Base-by-base conservation (phyloP, 2,888 invertebrate genomes). In the Sabatieria punctata region DNA sequence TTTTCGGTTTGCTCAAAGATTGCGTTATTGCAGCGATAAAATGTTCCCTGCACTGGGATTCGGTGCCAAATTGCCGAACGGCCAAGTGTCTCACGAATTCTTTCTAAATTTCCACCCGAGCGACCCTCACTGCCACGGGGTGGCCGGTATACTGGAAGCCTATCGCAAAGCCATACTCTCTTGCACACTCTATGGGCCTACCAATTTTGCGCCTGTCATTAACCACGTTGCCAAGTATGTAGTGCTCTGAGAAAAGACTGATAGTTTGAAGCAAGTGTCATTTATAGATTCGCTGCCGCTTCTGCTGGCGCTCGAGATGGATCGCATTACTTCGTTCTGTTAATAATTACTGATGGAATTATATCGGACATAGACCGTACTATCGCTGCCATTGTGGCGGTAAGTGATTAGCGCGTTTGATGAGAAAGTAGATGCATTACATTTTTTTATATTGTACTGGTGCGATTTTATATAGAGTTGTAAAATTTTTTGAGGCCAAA, bases 281-380 rank as follows among this genome's bases (percentile, higher is more conserved):
- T 8, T 6, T 38, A 6, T 6, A 19, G 11, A 21, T 30, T 30
- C 30, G 8, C 8, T 11, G 8, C 8, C 30, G 53, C 55, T 8
- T 41, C 43, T 2, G 39, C 42, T n/a, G 43, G 44, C n/a, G 51
- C 48, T 15, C 24, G 41, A 11, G 51, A 52, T 38, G 54, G 58
- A 8, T 38, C 38, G 11, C 38, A 71, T 52, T 75, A 75, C 57
- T 74, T 74, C 63, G 72, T 76, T 45, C 65, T 76, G 36, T 67
- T 76, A 37, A 76, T 76, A 46, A 68, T 76, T 41, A 76, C 76
- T 1, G 76, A 76, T 60, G 76, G 75, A 8, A 71, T 74, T 38
- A 76, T 76, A 49, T 73, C 74, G 2, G 76, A 77, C 59, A 73
- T 76, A 70, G 54, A 71, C 66, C 66, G 68, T 46, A 74, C 73